phyloP scores from a whole-genome alignment of 1,140 invertebrate species.

The Caenorhabditis brenneri region DNA sequence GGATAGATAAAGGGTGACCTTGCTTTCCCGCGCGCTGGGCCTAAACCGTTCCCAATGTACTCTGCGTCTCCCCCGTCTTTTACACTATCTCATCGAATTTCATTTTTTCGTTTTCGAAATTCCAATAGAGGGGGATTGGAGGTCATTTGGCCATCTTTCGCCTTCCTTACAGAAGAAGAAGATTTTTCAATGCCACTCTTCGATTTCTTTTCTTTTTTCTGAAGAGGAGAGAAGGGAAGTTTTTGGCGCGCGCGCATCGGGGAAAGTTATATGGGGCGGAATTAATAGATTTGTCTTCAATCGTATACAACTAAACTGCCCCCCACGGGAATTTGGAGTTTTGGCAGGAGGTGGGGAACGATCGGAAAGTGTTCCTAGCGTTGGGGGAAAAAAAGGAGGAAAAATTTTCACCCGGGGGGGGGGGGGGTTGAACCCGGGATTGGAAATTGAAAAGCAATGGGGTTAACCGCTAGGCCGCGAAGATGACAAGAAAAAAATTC shows the following conservation, averaged over 20 bases:
- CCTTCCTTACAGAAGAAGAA: too few species aligned
- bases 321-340: not conserved
- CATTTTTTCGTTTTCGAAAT: not conserved
- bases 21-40: not conserved
- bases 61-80: not conserved
- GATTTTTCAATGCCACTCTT: not conserved
- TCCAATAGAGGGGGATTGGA: not conserved
- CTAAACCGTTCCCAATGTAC: not conserved
- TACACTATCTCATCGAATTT: not conserved
- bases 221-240: not conserved
- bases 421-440: too few species aligned
- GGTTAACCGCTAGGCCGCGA: too few species aligned
- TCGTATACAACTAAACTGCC: too few species aligned
- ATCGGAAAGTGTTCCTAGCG: too few species aligned
- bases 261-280: conserved; percentile 3
- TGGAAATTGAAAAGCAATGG: too few species aligned
- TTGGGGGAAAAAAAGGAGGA: not conserved
- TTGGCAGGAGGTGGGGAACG: too few species aligned
- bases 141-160: not conserved
- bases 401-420: too few species aligned
- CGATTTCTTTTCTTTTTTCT: not conserved
- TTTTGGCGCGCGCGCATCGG: not conserved
- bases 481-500: too few species aligned
- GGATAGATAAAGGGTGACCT: not conserved
- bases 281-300: not conserved